Evolutionary conservation across 2,113 vertebrate species (phyloP), one percentile per base, ranked within the genome.

Genomic region (Spea bombifrons): DNA sequence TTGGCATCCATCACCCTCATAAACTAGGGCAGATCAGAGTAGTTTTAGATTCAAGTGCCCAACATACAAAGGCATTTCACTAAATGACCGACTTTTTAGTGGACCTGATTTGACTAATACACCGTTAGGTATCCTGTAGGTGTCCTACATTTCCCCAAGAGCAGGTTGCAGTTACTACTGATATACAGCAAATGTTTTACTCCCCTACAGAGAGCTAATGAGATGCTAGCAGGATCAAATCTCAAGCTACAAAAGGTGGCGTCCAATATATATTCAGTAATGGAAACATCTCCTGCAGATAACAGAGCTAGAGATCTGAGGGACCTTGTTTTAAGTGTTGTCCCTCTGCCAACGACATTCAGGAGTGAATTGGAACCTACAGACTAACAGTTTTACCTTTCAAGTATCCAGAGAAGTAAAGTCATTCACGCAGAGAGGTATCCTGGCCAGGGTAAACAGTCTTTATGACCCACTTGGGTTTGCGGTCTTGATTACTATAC

Each of bases 131-230:
- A 7, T 70, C 3, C 67, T 70, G 30, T 30, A 30, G 30, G 30
- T 30, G 30, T 30, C 50, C 7, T 70, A 16, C 9, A n/a, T 48
- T 83, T 84, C 53, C 15, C 73, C 2, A 83, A 43, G 76, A 81
- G 30, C 17, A 52, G 0, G n/a, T 81, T 4, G 81, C 71, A 2
- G 13, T 84, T 5, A 67, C 65, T 3, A 75, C 75, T 0, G 82
- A 77, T 57, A 45, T 82, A 8, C 69, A 82, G 13, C 73, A 84
- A 46, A 81, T 78, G 77, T 86, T 86, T 15, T 76, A 85, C 30
- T 65, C 3, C 57, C 2, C 43, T 67, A 7, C 10, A 67, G 10
- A 45, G 10, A 46, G 5, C 43, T 4, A 44, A 46, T 12, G 17
- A 67, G 16, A 12, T 59, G 50, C 15, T 15, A 12, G 30, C 16